A percentile compares a stretch with the other conserved stretches of the same genome.
These are phyloP conservation scores for Tenthredo notha DNA, from an alignment of 2,888 invertebrate species.

Conservation along the genomic window DNA sequence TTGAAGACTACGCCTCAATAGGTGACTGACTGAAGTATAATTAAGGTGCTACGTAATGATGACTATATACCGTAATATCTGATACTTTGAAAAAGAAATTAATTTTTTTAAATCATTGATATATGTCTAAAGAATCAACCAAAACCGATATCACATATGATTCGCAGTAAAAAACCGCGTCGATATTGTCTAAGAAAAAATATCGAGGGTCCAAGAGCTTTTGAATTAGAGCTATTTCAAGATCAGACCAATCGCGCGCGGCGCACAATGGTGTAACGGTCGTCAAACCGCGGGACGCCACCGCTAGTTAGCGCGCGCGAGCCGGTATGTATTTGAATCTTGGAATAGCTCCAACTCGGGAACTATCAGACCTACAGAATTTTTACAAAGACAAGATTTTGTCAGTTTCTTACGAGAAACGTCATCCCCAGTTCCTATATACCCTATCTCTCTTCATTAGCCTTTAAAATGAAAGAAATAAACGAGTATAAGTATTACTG, in stretches of 20 bases:
- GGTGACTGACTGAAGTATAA: slow-evolving; percentile 5
- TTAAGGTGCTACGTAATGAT: not conserved
- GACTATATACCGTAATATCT: not conserved
- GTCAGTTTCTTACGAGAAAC: not conserved
- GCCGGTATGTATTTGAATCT: not conserved
- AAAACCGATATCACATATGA: not conserved
- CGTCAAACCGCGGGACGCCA: not conserved
- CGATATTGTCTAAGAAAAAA: slow-evolving; percentile 3
- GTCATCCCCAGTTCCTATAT: not conserved
- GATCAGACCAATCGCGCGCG: slow-evolving; percentile 1
- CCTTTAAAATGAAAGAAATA: not conserved
- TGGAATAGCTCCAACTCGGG: not conserved
- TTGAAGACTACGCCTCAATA: not conserved
- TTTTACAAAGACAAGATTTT: not conserved
- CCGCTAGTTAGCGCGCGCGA: not conserved
- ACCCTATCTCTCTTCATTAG: not conserved
- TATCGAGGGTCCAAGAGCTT: not conserved
- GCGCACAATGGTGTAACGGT: not conserved
- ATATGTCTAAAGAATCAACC: not conserved
- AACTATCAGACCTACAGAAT: not conserved
- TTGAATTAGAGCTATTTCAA: not conserved
- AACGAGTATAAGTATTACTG: not conserved
- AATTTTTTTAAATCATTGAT: not conserved
- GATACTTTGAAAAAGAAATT: not conserved
- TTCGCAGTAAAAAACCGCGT: not conserved